phyloP scores from a whole-genome alignment of 2,113 vertebrate genomes.

The Corvus cornix region DNA sequence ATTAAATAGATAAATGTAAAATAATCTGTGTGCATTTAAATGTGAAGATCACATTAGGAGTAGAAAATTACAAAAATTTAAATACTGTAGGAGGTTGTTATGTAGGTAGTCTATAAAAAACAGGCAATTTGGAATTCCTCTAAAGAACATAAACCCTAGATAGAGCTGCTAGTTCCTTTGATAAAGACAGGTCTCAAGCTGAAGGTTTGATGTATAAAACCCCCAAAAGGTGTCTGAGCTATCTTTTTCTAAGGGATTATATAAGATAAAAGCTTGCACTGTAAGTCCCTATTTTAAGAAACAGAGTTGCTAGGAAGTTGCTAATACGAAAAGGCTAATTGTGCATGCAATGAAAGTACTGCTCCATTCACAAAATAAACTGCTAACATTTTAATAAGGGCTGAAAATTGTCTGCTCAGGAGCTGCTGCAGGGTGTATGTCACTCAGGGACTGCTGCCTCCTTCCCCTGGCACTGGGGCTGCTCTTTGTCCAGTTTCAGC shows the following conservation, averaged over 20 bases:
- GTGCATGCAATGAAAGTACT: conserved; percentile 19
- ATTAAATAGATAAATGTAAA: conserved; percentile 73
- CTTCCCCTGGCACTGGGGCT: accelerated
- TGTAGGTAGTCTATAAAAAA: conserved; percentile 69
- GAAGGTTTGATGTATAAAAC: conserved; percentile 73
- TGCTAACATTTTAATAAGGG: background rate
- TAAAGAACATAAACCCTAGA: conserved; percentile 71
- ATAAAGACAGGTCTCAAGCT: conserved; percentile 71
- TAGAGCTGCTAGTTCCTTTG: conserved; percentile 68
- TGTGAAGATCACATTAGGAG: conserved; percentile 67
- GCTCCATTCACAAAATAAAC: conserved; percentile 67
- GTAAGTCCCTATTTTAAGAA: conserved; percentile 67
- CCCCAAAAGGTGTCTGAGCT: conserved; percentile 64
- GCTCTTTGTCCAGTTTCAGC: background rate
- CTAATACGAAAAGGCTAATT: conserved; percentile 51
- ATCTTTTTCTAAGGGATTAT: conserved; percentile 68
- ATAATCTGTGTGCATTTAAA: conserved; percentile 68
- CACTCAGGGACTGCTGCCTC: background rate
- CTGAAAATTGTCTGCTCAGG: background rate
- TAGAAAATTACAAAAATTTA: conserved; percentile 71
- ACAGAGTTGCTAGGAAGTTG: conserved; percentile 63
- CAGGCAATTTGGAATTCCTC: conserved; percentile 72
- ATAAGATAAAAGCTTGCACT: conserved; percentile 68
- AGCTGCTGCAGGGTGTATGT: background rate
- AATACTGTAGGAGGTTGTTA: conserved; percentile 71